These are phyloP conservation scores for Zoanthus sansibaricus DNA, from an alignment of 92 coral and sea anemone species.

Conservation along the genomic window DNA sequence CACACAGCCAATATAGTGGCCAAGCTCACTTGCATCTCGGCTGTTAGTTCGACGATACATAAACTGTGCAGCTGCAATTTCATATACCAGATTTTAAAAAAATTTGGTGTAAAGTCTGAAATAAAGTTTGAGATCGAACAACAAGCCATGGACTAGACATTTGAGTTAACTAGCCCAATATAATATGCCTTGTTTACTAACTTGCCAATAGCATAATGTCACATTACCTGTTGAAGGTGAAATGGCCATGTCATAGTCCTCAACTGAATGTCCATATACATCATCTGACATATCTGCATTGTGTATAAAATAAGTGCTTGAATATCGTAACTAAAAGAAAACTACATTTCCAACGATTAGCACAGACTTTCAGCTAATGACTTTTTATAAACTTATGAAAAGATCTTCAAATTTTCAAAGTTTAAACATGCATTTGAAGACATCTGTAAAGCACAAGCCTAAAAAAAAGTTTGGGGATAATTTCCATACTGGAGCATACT, in stretches of 20 bases:
- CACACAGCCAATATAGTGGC: conserved; percentile 39
- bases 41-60: conserved; percentile 90
- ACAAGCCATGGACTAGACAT: too few species aligned
- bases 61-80: conserved; percentile 80
- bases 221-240: conserved; percentile 92
- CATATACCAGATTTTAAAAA: not conserved
- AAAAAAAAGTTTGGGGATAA: too few species aligned
- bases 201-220: not conserved
- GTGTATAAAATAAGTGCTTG: not conserved
- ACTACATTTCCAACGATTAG: too few species aligned
- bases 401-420: too few species aligned
- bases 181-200: too few species aligned
- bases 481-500: too few species aligned
- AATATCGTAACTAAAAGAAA: too few species aligned
- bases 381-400: too few species aligned
- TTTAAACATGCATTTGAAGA: too few species aligned
- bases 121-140: not conserved
- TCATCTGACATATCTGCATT: conserved; percentile 93
- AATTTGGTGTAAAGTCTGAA: not conserved
- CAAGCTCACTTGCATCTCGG: conserved; percentile 53
- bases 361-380: too few species aligned
- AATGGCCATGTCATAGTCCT: conserved; percentile 92
- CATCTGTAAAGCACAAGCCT: too few species aligned
- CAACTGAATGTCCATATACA: conserved; percentile 99
- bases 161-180: too few species aligned